Percentiles rank a stretch among this genome's conserved stretches.
phyloP scores from a whole-genome alignment of 2,113 vertebrate genomes.

The Channa argus region DNA sequence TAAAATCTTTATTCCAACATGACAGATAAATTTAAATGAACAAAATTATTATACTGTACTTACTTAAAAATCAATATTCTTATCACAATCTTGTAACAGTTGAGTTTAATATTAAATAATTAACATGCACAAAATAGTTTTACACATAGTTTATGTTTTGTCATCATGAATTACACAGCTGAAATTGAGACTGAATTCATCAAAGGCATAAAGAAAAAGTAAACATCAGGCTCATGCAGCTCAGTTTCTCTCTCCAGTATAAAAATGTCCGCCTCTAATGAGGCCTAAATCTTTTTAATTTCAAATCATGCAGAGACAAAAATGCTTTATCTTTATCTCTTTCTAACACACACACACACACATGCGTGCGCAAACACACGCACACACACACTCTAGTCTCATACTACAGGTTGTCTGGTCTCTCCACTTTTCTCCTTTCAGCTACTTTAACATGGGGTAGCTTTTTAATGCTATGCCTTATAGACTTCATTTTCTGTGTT shows the following conservation, averaged over 20 bases:
- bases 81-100: not conserved
- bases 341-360: too few species aligned
- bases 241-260: slow-evolving; percentile 3
- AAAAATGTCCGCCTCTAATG: slow-evolving; percentile 5
- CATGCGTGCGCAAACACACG: not conserved
- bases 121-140: not conserved
- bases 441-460: slow-evolving; percentile 27
- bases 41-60: not conserved
- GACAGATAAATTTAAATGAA: slow-evolving; percentile 1
- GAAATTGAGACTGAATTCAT: not conserved
- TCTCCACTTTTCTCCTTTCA: slow-evolving; percentile 28
- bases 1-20: slow-evolving; percentile 3
- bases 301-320: slow-evolving; percentile 21
- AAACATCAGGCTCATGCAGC: slow-evolving; percentile 36
- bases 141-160: not conserved
- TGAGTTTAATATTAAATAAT: not conserved
- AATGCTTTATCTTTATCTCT: not conserved
- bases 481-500: slow-evolving; percentile 28
- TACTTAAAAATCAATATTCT: not conserved
- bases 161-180: slow-evolving; percentile 4
- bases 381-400: slow-evolving; percentile 15
- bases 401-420: slow-evolving; percentile 29
- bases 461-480: slow-evolving; percentile 45
- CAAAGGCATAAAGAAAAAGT: not conserved
- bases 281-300: slow-evolving; percentile 19